Conservation (phyloP, 2,888 invertebrate genomes). For the Brenthis ino region DNA sequence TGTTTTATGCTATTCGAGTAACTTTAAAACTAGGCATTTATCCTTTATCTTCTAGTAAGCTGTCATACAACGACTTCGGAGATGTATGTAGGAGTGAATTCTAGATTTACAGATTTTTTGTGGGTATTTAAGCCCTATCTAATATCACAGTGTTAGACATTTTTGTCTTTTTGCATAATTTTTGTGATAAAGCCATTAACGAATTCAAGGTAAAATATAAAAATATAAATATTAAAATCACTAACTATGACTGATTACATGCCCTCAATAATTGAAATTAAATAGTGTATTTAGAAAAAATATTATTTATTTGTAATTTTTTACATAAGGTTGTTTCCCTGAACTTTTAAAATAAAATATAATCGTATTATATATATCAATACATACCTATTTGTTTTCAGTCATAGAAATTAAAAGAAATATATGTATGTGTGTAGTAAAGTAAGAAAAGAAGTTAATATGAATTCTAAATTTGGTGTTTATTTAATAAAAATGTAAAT, state of each 20-base stretch:
- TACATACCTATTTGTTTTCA: slow-evolving; percentile 14
- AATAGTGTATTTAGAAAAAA: slow-evolving; percentile 3
- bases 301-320: slow-evolving; percentile 5
- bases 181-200: slow-evolving; percentile 38
- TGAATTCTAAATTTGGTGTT: slow-evolving; percentile 70
- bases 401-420: slow-evolving; percentile 35
- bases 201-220: slow-evolving; percentile 29
- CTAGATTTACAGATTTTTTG: slow-evolving; percentile 19
- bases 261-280: background rate
- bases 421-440: slow-evolving; percentile 53
- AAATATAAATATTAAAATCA: slow-evolving; percentile 29
- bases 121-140: slow-evolving; percentile 23
- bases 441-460: slow-evolving; percentile 47
- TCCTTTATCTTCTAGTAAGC: slow-evolving; percentile 21
- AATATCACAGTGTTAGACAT: slow-evolving; percentile 24
- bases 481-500: slow-evolving; percentile 67
- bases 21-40: slow-evolving; percentile 17
- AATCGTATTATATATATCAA: background rate
- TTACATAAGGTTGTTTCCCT: slow-evolving; percentile 12
- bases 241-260: slow-evolving; percentile 32
- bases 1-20: slow-evolving; percentile 5
- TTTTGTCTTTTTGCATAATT: slow-evolving; percentile 31
- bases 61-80: slow-evolving; percentile 35
- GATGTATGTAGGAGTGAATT: slow-evolving; percentile 15
- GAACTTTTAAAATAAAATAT: background rate